Base-by-base conservation (phyloP, 2,888 invertebrate species). In the Physocephala rufipes region DNA sequence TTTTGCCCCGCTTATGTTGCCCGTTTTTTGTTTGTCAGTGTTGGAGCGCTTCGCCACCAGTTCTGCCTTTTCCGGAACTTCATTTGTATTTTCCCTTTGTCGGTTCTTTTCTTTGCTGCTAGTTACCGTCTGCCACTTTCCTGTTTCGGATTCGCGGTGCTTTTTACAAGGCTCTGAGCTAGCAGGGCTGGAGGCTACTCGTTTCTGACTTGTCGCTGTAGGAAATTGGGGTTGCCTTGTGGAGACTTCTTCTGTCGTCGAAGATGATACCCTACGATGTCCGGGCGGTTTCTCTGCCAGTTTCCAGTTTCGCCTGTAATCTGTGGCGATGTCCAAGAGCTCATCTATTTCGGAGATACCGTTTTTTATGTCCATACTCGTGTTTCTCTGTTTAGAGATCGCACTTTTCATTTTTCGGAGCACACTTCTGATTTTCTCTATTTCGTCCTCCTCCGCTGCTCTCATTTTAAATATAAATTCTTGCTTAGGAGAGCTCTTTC, bases 251-350 rank as follows among this genome's bases (percentile, higher is more conserved):
- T 24, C 21, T n/a, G 15, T 24, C 3, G 55, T 13, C 15, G 24
- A 19, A 4, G 61, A 16, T 30, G 61, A 12, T 30, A 2, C 16
- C 43, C 7, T 61, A 30, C 30, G 3, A 15, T 61, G 36, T 36
- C 5, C 9, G 5, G 36, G 9, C 36, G 4, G 30, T 43, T 61
- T 61, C n/a, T 59, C 59, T 2, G 59, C 24, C 24, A 21, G 16
- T 28, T 21, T 59, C 61, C 61, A 61, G 26, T 4, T 61, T 61
- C 61, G 15, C 12, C 30, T 26, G 28, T 61, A 61, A 19, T 30
- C 30, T 61, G 26, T 30, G 16, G 30, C 30, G 26, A 30, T 9
- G 28, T 36, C 30, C 12, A 61, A 24, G 0, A 61, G 3, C 12
- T 61, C 30, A 36, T 36, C 16, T 16, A 61, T 13, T 24, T 61